Percentiles rank a stretch among this genome's conserved stretches.
phyloP scores from a whole-genome alignment of 2,113 vertebrate species.

The Artemisiospiza belli region DNA sequence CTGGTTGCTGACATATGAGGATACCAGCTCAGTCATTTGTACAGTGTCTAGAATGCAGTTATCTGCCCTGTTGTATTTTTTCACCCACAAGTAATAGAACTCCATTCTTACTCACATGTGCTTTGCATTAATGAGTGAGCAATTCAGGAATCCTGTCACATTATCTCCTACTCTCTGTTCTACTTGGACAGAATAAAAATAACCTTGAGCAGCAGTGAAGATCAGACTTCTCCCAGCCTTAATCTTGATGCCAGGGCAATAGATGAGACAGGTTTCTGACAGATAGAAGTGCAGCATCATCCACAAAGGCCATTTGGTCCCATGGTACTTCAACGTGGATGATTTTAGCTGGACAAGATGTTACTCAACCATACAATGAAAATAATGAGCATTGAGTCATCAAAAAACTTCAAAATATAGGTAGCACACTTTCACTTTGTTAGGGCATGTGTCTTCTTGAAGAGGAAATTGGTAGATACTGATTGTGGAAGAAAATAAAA shows the following conservation, averaged over 20 bases:
- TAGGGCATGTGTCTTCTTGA: neutral
- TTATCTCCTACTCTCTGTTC: neutral
- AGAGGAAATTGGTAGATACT: neutral
- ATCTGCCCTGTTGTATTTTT: neutral
- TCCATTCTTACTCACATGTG: neutral
- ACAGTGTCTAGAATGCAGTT: neutral
- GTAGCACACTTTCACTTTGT: neutral
- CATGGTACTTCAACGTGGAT: neutral
- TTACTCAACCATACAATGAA: neutral
- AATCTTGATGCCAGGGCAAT: neutral
- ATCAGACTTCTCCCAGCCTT: neutral
- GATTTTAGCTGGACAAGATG: neutral
- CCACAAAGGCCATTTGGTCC: neutral
- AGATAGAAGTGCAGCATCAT: neutral
- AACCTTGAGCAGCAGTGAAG: neutral
- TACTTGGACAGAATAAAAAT: slow-evolving; percentile 10
- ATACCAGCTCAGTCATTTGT: neutral
- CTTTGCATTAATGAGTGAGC: neutral
- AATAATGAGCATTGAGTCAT: neutral
- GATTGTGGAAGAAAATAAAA: neutral
- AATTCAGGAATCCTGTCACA: neutral
- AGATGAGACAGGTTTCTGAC: neutral
- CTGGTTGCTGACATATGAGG: neutral
- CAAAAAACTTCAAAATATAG: neutral
- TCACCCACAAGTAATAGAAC: neutral